Base-by-base conservation (phyloP, 2,888 invertebrate genomes). In the Lasioglossum lativentre region DNA sequence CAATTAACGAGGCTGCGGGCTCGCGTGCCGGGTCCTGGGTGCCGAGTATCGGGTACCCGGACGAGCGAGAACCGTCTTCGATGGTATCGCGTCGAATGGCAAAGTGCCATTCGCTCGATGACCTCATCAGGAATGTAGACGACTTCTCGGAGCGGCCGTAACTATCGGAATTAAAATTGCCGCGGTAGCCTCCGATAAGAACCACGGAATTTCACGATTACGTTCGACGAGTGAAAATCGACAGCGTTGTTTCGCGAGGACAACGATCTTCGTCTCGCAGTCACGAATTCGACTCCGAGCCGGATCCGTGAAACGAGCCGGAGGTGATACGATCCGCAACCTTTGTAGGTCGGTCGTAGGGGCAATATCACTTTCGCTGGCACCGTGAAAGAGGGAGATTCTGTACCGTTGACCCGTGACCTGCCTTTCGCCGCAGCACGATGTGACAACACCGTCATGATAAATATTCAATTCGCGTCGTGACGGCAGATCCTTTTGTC, bases 401-500 rank as follows among this genome's bases (percentile, higher is more conserved):
- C 90, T 90, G 90, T 91, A 92, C 91, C 92, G 91, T 88, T 91
- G 91, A 92, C 91, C 92, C 88, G 78, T 91, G 92, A 92, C 92
- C 92, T 82, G 90, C 89, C 89, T 91, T 91, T 91, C 91, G 89
- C 89, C 85, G 87, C 86, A 23, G 59, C 89, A 91, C 90, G 85
- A 89, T 87, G 90, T 89, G 90, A 89, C 91, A 89, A 85, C 82
- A 78, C 87, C 83, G 90, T 81, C 82, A 90, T 86, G 92, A 93
- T 93, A 93, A 92, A 92, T 93, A 92, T 92, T 93, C 93, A 92
- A 93, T 92, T 88, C 88, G 86, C 85, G 85, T 92, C 92, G 92
- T 91, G 92, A 92, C 91, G 92, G 89, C 89, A 89, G 87, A 84
- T 79, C 86, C 90, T 91, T 91, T 90, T 90, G 86, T 89, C 79